These are phyloP conservation scores for Trachelus iudaicus DNA, from an alignment of 2,888 invertebrate species.

Conservation along the genomic window DNA sequence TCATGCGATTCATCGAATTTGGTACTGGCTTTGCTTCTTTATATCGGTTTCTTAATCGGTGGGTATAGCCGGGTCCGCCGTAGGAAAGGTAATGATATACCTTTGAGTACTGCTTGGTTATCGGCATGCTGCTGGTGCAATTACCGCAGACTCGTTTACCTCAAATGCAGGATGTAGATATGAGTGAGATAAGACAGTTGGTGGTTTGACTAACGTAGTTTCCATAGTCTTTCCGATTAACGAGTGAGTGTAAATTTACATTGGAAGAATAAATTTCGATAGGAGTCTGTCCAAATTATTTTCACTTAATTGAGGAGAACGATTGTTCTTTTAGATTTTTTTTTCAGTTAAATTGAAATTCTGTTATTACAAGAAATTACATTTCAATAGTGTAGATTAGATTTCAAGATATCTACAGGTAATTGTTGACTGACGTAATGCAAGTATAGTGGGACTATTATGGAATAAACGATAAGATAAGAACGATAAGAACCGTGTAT, in stretches of 20 bases:
- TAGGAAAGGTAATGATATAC: background rate
- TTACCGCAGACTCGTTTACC: background rate
- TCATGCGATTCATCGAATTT: background rate
- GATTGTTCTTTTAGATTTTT: background rate
- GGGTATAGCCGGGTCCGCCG: background rate
- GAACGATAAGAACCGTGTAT: background rate
- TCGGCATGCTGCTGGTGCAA: background rate
- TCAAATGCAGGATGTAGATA: background rate
- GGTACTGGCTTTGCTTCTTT: background rate
- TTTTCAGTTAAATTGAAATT: background rate
- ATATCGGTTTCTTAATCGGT: background rate
- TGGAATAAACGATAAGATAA: background rate
- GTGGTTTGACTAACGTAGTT: background rate
- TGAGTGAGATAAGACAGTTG: background rate
- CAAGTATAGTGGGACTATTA: background rate
- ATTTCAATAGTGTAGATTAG: background rate
- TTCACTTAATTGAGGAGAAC: background rate
- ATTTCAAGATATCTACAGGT: background rate
- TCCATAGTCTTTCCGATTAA: background rate
- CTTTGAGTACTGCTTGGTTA: background rate
- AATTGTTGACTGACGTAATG: background rate
- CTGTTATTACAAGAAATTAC: background rate
- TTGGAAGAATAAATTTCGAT: background rate
- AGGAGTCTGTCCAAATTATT: background rate
- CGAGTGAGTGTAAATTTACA: background rate